Conservation (phyloP, 2,113 vertebrate genomes). For the Alligator mississippiensis region DNA sequence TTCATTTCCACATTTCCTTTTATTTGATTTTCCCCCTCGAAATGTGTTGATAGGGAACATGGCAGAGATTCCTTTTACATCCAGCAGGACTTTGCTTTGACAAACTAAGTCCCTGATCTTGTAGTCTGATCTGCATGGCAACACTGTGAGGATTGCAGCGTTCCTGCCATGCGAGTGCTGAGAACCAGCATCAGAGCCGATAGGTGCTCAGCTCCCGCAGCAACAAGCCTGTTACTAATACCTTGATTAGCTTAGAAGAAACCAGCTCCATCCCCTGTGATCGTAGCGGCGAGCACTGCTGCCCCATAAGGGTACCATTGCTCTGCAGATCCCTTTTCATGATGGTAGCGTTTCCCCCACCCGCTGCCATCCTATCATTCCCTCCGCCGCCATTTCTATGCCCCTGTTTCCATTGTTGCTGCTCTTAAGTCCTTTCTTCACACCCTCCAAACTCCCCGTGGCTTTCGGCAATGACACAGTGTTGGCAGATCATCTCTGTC, state of each 20-base stretch:
- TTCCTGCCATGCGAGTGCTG: neutral
- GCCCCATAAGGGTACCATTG: neutral
- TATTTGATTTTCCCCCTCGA: too few species aligned
- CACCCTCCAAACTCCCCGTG: neutral
- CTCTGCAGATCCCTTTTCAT: too few species aligned
- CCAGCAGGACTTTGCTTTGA: neutral
- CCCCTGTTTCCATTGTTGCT: neutral
- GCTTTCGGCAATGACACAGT: neutral
- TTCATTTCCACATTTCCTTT: too few species aligned
- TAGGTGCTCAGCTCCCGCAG: neutral
- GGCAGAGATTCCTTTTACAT: neutral
- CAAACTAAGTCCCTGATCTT: neutral
- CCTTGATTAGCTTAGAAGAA: neutral
- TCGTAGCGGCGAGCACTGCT: neutral
- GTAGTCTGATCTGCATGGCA: neutral
- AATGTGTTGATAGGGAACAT: neutral
- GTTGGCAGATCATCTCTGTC: neutral
- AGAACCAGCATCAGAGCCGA: neutral
- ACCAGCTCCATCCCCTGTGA: neutral
- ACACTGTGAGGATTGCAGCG: neutral
- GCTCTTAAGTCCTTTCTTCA: neutral
- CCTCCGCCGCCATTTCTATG: neutral
- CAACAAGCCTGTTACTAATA: rapidly evolving
- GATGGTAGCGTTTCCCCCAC: neutral
- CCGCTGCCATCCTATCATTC: neutral